phyloP scores from a whole-genome alignment of 2,797 vertebrate species.

The Halcyon badia region DNA sequence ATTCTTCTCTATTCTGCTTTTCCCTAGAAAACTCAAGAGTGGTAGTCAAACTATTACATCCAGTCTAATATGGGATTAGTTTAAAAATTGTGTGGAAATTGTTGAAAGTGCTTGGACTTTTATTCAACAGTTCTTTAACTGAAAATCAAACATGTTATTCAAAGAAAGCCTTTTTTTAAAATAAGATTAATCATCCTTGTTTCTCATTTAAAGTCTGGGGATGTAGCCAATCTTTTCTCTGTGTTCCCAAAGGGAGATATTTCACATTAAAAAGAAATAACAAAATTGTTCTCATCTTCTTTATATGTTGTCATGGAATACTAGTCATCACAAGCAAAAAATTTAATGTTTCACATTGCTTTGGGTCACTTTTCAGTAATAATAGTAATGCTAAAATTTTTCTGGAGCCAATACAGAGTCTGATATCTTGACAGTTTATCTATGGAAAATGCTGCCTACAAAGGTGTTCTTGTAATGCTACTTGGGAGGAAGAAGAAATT shows the following conservation, averaged over 20 bases:
- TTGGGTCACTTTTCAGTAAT: neutral
- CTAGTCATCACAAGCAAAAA: neutral
- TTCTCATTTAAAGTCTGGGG: conserved; percentile 50
- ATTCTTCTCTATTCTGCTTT: neutral
- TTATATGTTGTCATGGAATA: neutral
- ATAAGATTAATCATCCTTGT: conserved; percentile 33
- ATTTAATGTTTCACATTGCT: neutral
- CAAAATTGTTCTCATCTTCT: conserved; percentile 9
- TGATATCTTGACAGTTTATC: neutral
- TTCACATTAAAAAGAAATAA: conserved; percentile 35
- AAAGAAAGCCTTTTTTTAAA: neutral
- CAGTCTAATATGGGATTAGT: neutral
- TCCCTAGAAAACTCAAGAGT: neutral
- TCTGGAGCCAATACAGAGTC: neutral
- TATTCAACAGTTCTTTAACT: neutral
- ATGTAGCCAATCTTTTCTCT: conserved; percentile 1
- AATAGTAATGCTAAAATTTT: neutral
- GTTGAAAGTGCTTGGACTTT: conserved; percentile 1
- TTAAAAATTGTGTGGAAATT: conserved; percentile 16
- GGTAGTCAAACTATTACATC: neutral
- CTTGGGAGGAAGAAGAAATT: neutral
- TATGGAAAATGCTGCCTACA: neutral
- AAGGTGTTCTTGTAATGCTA: neutral
- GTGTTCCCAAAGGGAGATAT: conserved; percentile 22
- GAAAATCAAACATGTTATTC: neutral